Evolutionary conservation across 2,797 vertebrate genomes (phyloP).

Genomic region (Diplodus puntazzo): DNA sequence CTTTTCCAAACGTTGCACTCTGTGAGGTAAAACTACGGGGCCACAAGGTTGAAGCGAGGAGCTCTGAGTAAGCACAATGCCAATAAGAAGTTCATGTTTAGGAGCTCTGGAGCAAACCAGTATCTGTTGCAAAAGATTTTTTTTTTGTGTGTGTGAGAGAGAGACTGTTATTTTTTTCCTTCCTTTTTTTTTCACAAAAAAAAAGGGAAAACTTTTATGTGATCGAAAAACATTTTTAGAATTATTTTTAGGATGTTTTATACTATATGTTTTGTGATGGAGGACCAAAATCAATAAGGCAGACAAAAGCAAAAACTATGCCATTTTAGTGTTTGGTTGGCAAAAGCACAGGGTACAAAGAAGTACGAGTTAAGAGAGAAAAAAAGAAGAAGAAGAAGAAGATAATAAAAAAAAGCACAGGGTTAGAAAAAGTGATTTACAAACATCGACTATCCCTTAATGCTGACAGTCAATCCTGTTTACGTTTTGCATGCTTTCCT

Average conservation of each 20-base stretch:
- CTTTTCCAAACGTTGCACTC: slow-evolving; percentile 80
- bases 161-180: slow-evolving; percentile 88
- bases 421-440: slow-evolving; percentile 80
- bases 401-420: slow-evolving; percentile 65
- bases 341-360: slow-evolving; percentile 85
- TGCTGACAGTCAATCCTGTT: slow-evolving; percentile 86
- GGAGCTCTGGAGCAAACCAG: slow-evolving; percentile 81
- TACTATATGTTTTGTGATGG: slow-evolving; percentile 87
- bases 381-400: slow-evolving; percentile 53
- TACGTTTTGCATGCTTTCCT: slow-evolving; percentile 86
- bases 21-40: slow-evolving; percentile 75
- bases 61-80: slow-evolving; percentile 83
- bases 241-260: slow-evolving; percentile 90
- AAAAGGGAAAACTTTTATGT: slow-evolving; percentile 84
- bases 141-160: slow-evolving; percentile 73
- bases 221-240: slow-evolving; percentile 85
- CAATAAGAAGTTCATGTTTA: slow-evolving; percentile 79
- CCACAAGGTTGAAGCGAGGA: slow-evolving; percentile 59
- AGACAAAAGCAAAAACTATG: slow-evolving; percentile 88
- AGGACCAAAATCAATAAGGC: slow-evolving; percentile 88
- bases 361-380: slow-evolving; percentile 66
- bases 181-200: slow-evolving; percentile 76
- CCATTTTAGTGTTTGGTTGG: slow-evolving; percentile 82
- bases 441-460: slow-evolving; percentile 80
- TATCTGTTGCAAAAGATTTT: slow-evolving; percentile 81